Evolutionary conservation across 2,797 vertebrate genomes (phyloP).

Genomic region (Lindbergichthys nudifrons): DNA sequence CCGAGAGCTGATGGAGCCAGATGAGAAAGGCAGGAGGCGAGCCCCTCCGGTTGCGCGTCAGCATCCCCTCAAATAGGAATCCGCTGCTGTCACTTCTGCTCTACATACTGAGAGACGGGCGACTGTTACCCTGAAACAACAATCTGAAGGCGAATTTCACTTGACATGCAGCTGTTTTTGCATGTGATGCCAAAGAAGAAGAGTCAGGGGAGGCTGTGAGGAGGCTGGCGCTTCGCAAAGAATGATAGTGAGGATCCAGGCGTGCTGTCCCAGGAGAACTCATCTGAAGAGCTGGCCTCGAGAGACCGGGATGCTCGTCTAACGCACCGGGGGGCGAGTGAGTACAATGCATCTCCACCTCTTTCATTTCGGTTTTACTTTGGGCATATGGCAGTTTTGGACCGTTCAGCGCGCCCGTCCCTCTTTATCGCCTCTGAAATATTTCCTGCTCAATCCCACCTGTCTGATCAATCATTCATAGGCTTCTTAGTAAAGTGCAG

Average conservation of each 20-base stretch:
- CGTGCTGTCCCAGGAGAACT: slow-evolving; percentile 83
- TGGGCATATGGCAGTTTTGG: slow-evolving; percentile 41
- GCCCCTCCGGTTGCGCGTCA: slow-evolving; percentile 78
- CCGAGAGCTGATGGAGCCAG: slow-evolving; percentile 78
- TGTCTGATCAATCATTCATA: slow-evolving; percentile 74
- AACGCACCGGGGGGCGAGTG: slow-evolving; percentile 75
- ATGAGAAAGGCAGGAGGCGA: slow-evolving; percentile 79
- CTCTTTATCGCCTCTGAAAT: slow-evolving; percentile 16
- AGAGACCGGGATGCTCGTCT: slow-evolving; percentile 80
- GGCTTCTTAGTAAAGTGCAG: slow-evolving; percentile 55
- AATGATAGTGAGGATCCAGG: slow-evolving; percentile 78
- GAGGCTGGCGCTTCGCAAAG: slow-evolving; percentile 68
- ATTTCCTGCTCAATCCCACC: slow-evolving; percentile 60
- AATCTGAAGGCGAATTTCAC: slow-evolving; percentile 9
- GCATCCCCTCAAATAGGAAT: slow-evolving; percentile 78
- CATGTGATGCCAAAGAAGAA: slow-evolving; percentile 62
- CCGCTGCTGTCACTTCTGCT: slow-evolving; percentile 72
- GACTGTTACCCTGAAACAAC: slow-evolving; percentile 38
- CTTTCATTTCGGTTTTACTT: slow-evolving; percentile 24
- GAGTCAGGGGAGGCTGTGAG: slow-evolving; percentile 62
- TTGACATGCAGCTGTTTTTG: slow-evolving; percentile 40
- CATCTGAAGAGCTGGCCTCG: slow-evolving; percentile 70
- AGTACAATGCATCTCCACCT: slow-evolving; percentile 57
- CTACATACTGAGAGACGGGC: slow-evolving; percentile 47
- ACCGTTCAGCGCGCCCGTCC: slow-evolving; percentile 1